Evolutionary conservation across 2,797 vertebrate species (phyloP), one percentile per base, ranked within the genome.

Genomic region (Thaleichthys pacificus): DNA sequence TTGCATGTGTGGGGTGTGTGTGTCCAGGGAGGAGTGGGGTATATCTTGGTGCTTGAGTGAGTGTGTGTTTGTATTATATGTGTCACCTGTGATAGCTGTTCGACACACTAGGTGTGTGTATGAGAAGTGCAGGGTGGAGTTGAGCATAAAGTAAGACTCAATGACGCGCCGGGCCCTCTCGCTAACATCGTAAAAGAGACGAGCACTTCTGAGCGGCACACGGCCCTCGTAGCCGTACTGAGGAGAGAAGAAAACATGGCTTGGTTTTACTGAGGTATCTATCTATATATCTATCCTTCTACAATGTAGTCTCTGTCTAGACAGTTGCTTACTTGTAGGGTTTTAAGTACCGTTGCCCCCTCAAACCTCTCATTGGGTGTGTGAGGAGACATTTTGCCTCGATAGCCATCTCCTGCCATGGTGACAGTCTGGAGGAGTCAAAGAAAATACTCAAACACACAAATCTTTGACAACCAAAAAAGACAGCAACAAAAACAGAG

Each of bases 61-160:
- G 58, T 60, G 57, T 60, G 58, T 61, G 26, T 24, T n/a, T 9
- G 11, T 15, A 63, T 62, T 63, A 14, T 11, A 14, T 57, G 32
- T 56, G 19, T 89, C 84, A 99, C 98, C 97, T 2, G 93, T 92
- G 56, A 99, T 94, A 30, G 98, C 97, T 0, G 97, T 98, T 77
- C 98, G 92, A 78, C 98, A 99, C 86, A 99, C 98, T 76, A 99
- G 89, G 88, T 99, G 98, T 0, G 98, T 98, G 88, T 97, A 99
- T 85, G 97, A 99, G 91, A 99, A 99, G 86, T 98, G 96, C 70
- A 99, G 90, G 0, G 96, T 98, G 80, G 96, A 93, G 85, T 97
- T 99, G 49, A 99, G 92, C 93, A 92, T 91, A 89, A 99, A 99
- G 87, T 99, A 99, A 26, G 98, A 99, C 90, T 97, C 89, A 0